phyloP scores from a whole-genome alignment of 1,140 invertebrate genomes.

The Euura saliciscinereae region DNA sequence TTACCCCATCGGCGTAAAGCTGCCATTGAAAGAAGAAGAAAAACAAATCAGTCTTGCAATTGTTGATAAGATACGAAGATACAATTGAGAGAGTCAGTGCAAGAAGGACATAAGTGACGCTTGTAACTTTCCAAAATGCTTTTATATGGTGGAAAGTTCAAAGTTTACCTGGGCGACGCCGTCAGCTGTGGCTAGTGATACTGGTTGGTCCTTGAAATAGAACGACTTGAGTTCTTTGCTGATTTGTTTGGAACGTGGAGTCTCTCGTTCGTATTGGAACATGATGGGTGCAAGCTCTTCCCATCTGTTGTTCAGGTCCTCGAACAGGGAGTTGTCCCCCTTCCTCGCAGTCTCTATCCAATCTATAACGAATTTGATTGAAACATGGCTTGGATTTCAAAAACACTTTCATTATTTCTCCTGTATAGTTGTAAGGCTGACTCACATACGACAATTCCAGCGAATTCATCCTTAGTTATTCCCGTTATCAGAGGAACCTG shows the following conservation, averaged over 20 bases:
- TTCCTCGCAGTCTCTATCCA: slow-evolving; percentile 38
- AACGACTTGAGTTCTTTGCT: slow-evolving; percentile 56
- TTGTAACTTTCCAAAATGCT: neutral
- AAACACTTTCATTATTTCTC: neutral
- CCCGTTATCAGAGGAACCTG: slow-evolving; percentile 72
- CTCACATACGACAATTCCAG: slow-evolving; percentile 45
- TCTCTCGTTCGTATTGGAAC: slow-evolving; percentile 62
- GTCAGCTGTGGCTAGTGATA: slow-evolving; percentile 40
- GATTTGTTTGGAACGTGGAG: slow-evolving; percentile 53
- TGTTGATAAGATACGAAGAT: too few species aligned
- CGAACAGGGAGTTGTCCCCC: slow-evolving; percentile 50
- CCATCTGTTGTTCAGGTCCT: slow-evolving; percentile 60
- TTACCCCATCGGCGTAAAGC: slow-evolving; percentile 61
- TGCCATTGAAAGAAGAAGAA: slow-evolving; percentile 23
- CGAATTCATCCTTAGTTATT: slow-evolving; percentile 71
- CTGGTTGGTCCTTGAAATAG: slow-evolving; percentile 51
- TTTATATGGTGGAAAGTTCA: neutral
- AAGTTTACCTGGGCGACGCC: slow-evolving; percentile 44
- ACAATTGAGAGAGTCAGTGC: too few species aligned
- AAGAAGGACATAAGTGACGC: too few species aligned
- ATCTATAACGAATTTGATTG: slow-evolving; percentile 37
- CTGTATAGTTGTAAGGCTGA: neutral
- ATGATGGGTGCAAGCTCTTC: slow-evolving; percentile 61
- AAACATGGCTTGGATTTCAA: too few species aligned
- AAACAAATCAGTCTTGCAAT: too few species aligned